Conservation (phyloP, 2,888 invertebrate species). For the Trileptium ribeirensis region DNA sequence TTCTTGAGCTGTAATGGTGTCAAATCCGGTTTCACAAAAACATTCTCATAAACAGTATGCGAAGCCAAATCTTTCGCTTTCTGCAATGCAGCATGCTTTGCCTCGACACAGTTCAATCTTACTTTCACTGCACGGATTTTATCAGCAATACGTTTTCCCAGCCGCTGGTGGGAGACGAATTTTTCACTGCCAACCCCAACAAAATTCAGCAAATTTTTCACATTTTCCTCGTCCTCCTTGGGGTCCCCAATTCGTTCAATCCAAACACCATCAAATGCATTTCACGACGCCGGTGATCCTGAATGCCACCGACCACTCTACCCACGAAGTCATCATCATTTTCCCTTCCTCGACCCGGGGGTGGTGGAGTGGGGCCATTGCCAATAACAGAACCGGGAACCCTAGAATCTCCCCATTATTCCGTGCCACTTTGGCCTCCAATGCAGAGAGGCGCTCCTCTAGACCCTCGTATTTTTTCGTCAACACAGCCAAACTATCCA, state of each 20-base stretch:
- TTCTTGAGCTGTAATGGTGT: background rate
- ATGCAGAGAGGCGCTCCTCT: no score
- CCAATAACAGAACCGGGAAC: no score
- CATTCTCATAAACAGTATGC: background rate
- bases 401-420: no score
- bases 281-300: background rate
- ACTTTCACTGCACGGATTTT: background rate
- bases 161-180: background rate
- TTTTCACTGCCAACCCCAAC: background rate
- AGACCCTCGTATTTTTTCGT: no score
- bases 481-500: no score
- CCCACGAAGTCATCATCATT: no score
- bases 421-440: no score
- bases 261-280: background rate
- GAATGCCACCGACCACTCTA: background rate
- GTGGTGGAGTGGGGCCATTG: no score
- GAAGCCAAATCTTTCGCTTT: background rate
- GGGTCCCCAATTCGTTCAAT: background rate
- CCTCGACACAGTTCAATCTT: background rate
- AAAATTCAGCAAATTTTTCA: background rate
- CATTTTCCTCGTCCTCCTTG: no score
- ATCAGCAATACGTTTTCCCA: background rate
- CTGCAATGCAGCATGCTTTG: background rate
- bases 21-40: background rate
- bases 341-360: no score